These are phyloP conservation scores for Thelaira solivaga DNA, from an alignment of 2,888 invertebrate genomes.

Conservation along the genomic window DNA sequence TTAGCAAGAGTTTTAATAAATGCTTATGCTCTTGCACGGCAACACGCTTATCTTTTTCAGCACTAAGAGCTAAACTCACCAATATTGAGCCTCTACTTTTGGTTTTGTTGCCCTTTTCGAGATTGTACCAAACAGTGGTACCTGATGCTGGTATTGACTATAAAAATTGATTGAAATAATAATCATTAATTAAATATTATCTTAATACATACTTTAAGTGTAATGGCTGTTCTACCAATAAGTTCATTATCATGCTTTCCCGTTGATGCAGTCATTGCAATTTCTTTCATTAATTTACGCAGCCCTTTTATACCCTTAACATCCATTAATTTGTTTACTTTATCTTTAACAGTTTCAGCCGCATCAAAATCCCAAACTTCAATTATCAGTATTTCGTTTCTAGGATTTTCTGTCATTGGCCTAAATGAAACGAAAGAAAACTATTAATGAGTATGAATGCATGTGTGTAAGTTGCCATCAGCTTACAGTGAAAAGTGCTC, in stretches of 20 bases:
- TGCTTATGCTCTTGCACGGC: constrained; percentile 91
- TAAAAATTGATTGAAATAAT: constrained; percentile 73
- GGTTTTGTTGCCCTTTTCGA: constrained; percentile 88
- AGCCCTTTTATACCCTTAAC: constrained; percentile 91
- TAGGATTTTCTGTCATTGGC: constrained; percentile 84
- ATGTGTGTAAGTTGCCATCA: neutral
- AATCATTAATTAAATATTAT: neutral
- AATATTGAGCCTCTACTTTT: constrained; percentile 90
- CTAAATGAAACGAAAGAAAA: constrained; percentile 68
- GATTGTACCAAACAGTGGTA: constrained; percentile 92
- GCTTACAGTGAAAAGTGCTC: constrained; percentile 92
- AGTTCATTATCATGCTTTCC: constrained; percentile 97
- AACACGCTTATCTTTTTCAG: constrained; percentile 90
- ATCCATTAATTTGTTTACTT: constrained; percentile 89
- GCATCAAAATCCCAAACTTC: constrained; percentile 96
- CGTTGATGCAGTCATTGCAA: constrained; percentile 95
- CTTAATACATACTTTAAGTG: constrained; percentile 79
- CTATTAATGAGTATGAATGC: neutral
- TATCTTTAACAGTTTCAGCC: constrained; percentile 91
- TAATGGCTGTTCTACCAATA: constrained; percentile 91
- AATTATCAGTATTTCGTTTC: constrained; percentile 85
- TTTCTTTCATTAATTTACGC: constrained; percentile 90
- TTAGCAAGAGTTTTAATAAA: constrained; percentile 84
- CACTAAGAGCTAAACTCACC: constrained; percentile 88
- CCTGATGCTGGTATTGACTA: constrained; percentile 95